Base-by-base conservation (phyloP, 92 coral and sea anemone species). In the Phymanthus crucifer region DNA sequence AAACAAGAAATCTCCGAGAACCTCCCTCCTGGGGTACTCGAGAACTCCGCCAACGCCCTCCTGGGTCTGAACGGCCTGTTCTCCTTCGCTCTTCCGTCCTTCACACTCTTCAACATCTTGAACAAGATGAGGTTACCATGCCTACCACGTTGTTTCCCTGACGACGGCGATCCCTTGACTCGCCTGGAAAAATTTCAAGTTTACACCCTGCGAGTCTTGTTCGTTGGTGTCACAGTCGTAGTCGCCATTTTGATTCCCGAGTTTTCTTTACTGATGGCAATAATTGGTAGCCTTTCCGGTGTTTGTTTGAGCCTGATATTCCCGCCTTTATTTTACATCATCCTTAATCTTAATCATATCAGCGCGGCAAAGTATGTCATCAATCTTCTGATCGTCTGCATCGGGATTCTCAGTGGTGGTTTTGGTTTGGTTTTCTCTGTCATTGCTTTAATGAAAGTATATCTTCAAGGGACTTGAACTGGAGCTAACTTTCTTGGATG, bases 1-100 rank as follows among this genome's bases (percentile, higher is more conserved):
- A 93, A 93, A 75, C 99, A 96, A 47, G 98, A 96, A 71, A 90
- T 96, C 65, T 96, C 99, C 27, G 99, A 96, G 84, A 96, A 96
- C 74, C 92, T 96, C 2, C 99, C 99, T 10, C 80, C 83, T 23
- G 99, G 99, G 11, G 90, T 95, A 2, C 89, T 96, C 70, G 93
- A 96, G 57, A 93, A 94, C 74, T 88, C 99, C 8, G 84, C 92
- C 76, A 94, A 96, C 70, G 86, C 96, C 7, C 89, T 96, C 36
- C 94, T 96, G 52, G 97, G 99, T 6, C 83, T 96, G 32, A 96
- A 96, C 66, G 99, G 99, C 4, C 73, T 96, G 78, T 94, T 96
- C 14, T 96, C 99, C 14, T 96, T 88, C 77, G 99, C 97, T 1
- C 87, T 96, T 0, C 99, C 99, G 0, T 78, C 93, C 21, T 96